Evolutionary conservation across 2,888 invertebrate species (phyloP).

Genomic region (Caradrina clavipalpis): DNA sequence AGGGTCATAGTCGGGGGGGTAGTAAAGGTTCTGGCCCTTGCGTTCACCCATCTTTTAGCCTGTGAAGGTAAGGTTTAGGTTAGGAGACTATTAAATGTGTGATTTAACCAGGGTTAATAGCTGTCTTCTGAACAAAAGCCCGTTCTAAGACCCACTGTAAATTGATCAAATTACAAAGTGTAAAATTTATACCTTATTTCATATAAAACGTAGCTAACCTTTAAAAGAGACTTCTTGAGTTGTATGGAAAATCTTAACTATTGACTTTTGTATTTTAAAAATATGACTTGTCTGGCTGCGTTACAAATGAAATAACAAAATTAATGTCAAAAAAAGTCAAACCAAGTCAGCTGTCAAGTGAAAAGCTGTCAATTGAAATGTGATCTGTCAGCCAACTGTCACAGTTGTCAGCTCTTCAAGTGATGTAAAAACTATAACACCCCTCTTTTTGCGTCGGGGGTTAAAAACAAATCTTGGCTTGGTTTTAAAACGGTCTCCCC

Average conservation of each 20-base stretch:
- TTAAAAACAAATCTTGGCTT: too few species aligned
- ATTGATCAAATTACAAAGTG: background rate
- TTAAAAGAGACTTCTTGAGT: background rate
- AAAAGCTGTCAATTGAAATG: too few species aligned
- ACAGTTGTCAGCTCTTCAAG: too few species aligned
- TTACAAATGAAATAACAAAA: conserved; percentile 5
- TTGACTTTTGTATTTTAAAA: background rate
- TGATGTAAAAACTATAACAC: too few species aligned
- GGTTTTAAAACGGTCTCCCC: too few species aligned
- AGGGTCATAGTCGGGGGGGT: conserved; percentile 99
- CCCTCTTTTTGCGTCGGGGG: too few species aligned
- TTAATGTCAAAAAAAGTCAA: conserved; percentile 12
- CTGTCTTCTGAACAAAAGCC: background rate
- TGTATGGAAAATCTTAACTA: background rate
- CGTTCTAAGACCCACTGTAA: background rate
- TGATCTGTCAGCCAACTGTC: too few species aligned
- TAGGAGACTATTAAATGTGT: conserved; percentile 25
- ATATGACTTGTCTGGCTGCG: background rate
- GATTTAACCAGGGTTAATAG: background rate
- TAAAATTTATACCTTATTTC: background rate
- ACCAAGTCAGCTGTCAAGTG: background rate
- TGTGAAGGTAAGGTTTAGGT: conserved; percentile 40
- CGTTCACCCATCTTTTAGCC: conserved; percentile 97
- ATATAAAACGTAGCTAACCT: conserved; percentile 22
- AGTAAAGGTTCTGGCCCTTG: conserved; percentile 99